Evolutionary conservation across 2,797 vertebrate species (phyloP), one percentile per base, ranked within the genome.

Genomic region (Macropodus opercularis): DNA sequence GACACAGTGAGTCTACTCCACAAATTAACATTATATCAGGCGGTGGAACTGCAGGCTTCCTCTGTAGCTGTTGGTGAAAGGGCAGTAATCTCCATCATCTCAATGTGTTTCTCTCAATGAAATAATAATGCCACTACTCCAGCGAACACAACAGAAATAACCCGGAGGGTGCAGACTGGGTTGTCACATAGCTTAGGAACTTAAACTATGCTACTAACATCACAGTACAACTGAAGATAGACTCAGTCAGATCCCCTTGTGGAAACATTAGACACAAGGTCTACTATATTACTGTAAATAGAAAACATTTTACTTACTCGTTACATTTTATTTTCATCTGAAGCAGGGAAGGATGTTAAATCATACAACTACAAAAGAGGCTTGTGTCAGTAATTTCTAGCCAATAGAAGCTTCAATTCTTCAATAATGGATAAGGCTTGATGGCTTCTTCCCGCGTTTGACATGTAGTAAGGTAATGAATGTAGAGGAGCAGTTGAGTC

Each of bases 351-450:
- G 48, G 59, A 69, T 19, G 32, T 68, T 83, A 80, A 83, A 87
- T 89, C 66, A 83, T 69, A 59, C 23, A 8, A 63, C 55, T 69
- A 67, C 62, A 54, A 72, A 69, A 71, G 72, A 84, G 84, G 72
- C 56, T 76, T 34, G 82, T 80, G 86, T 91, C 88, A 88, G 88
- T 85, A 38, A 71, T 86, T 62, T 83, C 63, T 72, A 81, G 59
- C 84, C 75, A 91, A 90, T 87, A 90, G 58, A 81, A 58, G 54
- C 83, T 82, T 82, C 68, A 72, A 77, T 75, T 90, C 67, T 75
- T 93, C 77, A 90, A 91, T 93, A 92, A 92, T 92, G 89, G 83
- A 91, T 91, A 72, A 77, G 79, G 82, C 73, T 78, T 91, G 90
- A 92, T 90, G 82, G 77, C 76, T 80, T 79, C 70, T 78, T 77